Base-by-base conservation (phyloP, 2,888 invertebrate species). In the Lagria hirta region DNA sequence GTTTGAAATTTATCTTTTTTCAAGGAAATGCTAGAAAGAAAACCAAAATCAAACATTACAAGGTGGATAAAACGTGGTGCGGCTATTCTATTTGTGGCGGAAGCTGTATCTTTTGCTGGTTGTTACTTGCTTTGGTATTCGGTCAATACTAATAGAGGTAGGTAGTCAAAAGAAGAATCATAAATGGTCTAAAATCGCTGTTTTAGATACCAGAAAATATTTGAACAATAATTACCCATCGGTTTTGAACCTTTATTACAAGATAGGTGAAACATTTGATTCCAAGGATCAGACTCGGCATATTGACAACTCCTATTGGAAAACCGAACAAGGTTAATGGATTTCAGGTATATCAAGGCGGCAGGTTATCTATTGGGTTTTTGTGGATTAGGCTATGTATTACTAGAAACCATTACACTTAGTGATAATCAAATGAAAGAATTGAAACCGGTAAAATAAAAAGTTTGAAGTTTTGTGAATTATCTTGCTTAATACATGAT, bases 131-230 rank as follows among this genome's bases (percentile, higher is more conserved):
- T 82, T 56, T 88, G 84, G 80, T 73, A 76, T 65, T 80, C 78
- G 71, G 75, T 86, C 67, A 87, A 86, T 65, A 79, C 78, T 32
- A 80, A 83, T 59, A 77, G 82, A 77, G 84, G 88, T 86, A 70
- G 71, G 74, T 69, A n/a, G n/a, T n/a, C n/a, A 57, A 48, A 16
- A 21, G 37, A 27, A 16, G 24, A 26, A 24, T 21, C 3, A 18
- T 10, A 10, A 11, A 5, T 32, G 30, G 21, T 26, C 16, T 6
- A n/a, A 14, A 22, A 35, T 16, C 20, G 4, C 14, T 21, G 3
- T 18, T 26, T 17, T 72, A 88, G 88, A 83, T 71, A 84, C 82
- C 61, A 82, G 88, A 49, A 73, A 78, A 56, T 83, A 82, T 63
- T 77, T 85, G 69, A 73, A 76, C 68, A 75, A 82, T 40, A 82